Conservation (phyloP, 2,888 invertebrate species). For the Agriotes lineatus region DNA sequence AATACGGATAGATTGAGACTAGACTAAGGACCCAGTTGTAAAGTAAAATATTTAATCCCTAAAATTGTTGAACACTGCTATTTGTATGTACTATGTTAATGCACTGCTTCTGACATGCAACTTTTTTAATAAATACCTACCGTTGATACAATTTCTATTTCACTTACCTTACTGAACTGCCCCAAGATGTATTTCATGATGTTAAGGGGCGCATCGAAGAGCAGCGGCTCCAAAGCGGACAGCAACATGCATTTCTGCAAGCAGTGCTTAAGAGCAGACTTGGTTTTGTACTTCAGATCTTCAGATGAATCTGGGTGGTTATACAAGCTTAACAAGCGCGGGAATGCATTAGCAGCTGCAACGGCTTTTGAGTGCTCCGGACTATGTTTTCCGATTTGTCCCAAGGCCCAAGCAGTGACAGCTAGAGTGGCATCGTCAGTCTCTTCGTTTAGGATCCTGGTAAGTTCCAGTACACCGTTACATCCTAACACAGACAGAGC, state of each 20-base stretch:
- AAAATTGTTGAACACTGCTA: conserved; percentile 34
- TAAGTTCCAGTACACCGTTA: conserved; percentile 73
- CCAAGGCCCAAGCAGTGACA: conserved; percentile 80
- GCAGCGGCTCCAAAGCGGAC: conserved; percentile 79
- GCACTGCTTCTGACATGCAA: conserved; percentile 38
- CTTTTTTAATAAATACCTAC: conserved; percentile 31
- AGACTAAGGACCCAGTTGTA: not conserved
- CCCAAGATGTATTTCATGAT: conserved; percentile 85
- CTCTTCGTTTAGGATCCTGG: conserved; percentile 67
- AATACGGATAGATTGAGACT: not conserved
- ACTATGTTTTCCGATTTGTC: conserved; percentile 87
- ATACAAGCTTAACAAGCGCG: conserved; percentile 75
- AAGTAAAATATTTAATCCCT: conserved; percentile 8
- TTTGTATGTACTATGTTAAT: conserved; percentile 39
- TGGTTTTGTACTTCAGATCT: conserved; percentile 79
- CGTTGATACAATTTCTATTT: not conserved
- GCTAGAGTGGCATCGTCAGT: conserved; percentile 74
- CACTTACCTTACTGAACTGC: conserved; percentile 83
- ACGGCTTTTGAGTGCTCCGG: conserved; percentile 85
- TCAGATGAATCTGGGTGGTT: conserved; percentile 74
- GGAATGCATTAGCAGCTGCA: conserved; percentile 78
- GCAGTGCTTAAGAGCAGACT: conserved; percentile 77
- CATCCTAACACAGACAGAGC: conserved; percentile 83
- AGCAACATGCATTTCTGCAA: conserved; percentile 82
- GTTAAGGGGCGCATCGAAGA: conserved; percentile 80